Percentiles rank a stretch among this genome's conserved stretches.
phyloP scores from a whole-genome alignment of 2,113 vertebrate genomes.

The Apteryx owenii region DNA sequence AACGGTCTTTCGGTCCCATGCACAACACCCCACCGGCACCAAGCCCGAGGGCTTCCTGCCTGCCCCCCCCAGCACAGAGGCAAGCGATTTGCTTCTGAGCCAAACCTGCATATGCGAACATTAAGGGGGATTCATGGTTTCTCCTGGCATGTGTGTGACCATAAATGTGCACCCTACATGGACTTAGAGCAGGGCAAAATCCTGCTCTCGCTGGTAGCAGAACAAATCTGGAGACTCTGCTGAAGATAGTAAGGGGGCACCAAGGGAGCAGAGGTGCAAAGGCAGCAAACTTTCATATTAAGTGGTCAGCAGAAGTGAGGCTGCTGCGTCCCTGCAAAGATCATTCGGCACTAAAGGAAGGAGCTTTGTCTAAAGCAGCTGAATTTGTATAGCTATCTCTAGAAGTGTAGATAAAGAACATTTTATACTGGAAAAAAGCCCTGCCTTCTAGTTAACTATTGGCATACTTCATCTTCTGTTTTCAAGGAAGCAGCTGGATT shows the following conservation, averaged over 20 bases:
- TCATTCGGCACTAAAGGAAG: not conserved
- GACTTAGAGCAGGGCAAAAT: not conserved
- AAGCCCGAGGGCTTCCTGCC: rapidly evolving
- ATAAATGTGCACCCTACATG: not conserved
- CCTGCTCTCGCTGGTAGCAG: not conserved
- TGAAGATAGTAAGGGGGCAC: not conserved
- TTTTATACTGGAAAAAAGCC: slow-evolving; percentile 6
- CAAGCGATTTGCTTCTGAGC: not conserved
- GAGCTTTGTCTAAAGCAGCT: slow-evolving; percentile 5
- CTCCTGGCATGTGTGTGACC: not conserved
- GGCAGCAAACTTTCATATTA: not conserved
- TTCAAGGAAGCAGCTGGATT: not conserved
- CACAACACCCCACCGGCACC: not conserved
- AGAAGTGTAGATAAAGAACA: slow-evolving; percentile 43
- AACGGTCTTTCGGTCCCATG: rapidly evolving
- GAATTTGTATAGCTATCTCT: not conserved
- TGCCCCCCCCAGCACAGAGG: not conserved
- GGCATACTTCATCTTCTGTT: not conserved
- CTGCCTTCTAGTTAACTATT: not conserved
- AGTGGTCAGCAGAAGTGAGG: not conserved
- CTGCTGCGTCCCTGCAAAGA: not conserved
- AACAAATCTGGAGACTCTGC: not conserved
- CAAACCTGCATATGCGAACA: not conserved
- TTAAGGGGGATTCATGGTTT: rapidly evolving
- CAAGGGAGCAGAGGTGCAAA: not conserved